Evolutionary conservation across 2,113 vertebrate species (phyloP).

Genomic region (Scomber japonicus): DNA sequence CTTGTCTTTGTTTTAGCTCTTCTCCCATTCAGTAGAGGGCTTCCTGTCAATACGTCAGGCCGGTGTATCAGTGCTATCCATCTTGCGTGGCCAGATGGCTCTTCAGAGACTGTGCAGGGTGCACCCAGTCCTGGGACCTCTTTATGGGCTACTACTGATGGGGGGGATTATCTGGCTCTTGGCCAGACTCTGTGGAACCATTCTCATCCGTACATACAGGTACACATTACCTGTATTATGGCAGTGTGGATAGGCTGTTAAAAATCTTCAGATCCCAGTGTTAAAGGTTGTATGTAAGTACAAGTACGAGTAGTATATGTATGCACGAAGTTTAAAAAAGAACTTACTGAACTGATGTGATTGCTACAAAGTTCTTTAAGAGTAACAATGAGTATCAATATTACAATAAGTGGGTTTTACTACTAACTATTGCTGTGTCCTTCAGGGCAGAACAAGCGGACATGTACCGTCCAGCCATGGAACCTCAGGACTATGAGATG

Average conservation of each 20-base stretch:
- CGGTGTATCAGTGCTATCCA: slow-evolving; percentile 63
- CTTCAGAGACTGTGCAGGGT: slow-evolving; percentile 62
- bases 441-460: slow-evolving; percentile 70
- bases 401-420: neutral
- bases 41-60: slow-evolving; percentile 67
- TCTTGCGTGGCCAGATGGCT: slow-evolving; percentile 61
- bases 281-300: too few species aligned
- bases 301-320: too few species aligned
- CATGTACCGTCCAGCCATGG: slow-evolving; percentile 74
- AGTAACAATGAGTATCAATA: too few species aligned
- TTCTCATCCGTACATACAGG: slow-evolving; percentile 79
- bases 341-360: too few species aligned
- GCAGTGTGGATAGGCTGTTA: too few species aligned
- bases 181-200: slow-evolving; percentile 76
- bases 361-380: too few species aligned
- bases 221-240: slow-evolving; percentile 12
- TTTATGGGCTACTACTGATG: slow-evolving; percentile 72
- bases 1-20: slow-evolving; percentile 75
- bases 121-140: slow-evolving; percentile 75
- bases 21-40: slow-evolving; percentile 79
- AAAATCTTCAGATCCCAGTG: too few species aligned
- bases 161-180: slow-evolving; percentile 75
- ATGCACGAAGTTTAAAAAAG: too few species aligned
- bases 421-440: neutral
- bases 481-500: slow-evolving; percentile 88